A percentile compares a stretch with the other conserved stretches of the same genome.
Evolutionary conservation across 2,113 vertebrate species (phyloP).

Genomic region (Apistogramma diplotaenia): DNA sequence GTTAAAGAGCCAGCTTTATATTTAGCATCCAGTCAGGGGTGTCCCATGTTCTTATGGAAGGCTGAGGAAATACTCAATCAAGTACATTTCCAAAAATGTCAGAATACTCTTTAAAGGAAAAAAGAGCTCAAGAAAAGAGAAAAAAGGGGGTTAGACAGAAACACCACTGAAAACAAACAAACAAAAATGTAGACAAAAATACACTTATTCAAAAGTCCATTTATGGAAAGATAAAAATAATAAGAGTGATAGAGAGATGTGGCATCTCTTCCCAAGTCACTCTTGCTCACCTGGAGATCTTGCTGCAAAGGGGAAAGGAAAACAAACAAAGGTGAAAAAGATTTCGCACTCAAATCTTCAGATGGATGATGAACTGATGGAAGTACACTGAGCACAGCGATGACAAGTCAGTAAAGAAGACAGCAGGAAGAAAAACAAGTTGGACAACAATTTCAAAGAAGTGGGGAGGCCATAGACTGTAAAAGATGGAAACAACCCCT

Average conservation of each 20-base stretch:
- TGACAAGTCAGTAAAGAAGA: constrained; percentile 3
- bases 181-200: constrained; percentile 6
- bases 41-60: neutral
- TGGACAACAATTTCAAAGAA: neutral
- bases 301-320: constrained; percentile 60
- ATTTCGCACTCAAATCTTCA: neutral
- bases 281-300: constrained; percentile 75
- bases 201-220: constrained; percentile 5
- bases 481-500: neutral
- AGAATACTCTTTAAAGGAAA: constrained; percentile 5
- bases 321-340: constrained; percentile 40
- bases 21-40: neutral
- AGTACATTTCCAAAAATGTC: constrained; percentile 18
- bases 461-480: neutral
- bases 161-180: constrained; percentile 27
- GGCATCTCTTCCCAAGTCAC: constrained; percentile 45
- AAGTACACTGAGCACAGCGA: neutral
- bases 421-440: constrained; percentile 2
- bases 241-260: constrained; percentile 31
- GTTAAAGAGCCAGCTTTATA: neutral
- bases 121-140: constrained; percentile 6
- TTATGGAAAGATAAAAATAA: constrained; percentile 18
- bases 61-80: neutral
- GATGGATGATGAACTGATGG: constrained; percentile 8
- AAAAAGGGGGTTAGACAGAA: constrained; percentile 54